Evolutionary conservation across 2,888 invertebrate genomes (phyloP), one percentile per base, ranked within the genome.

Genomic region (Galerucella nymphaeae): DNA sequence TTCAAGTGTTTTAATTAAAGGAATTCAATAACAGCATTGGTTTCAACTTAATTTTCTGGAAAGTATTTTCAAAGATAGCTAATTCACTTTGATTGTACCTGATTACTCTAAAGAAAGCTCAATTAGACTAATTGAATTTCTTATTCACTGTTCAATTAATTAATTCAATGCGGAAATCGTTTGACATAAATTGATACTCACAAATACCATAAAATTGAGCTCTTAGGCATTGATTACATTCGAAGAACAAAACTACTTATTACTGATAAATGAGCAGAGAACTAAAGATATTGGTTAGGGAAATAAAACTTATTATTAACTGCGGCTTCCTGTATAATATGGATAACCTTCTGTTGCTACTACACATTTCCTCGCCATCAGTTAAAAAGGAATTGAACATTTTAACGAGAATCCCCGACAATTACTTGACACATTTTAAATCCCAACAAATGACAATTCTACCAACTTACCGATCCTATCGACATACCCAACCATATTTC

Each of bases 401-500:
- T 38, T 38, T 38, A 8, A 38, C 30, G 30, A 38, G 1, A 38
- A 11, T 18, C 14, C 5, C 59, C 59, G 62, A 61, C 30, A 62
- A 69, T 55, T 55, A 69, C 41, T 20, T 62, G 62, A 69, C 62
- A 67, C 58, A 59, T 67, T 45, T 45, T 18, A 58, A 59, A 57
- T 53, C 55, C 9, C n/a, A 58, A 67, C 16, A 62, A 53, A 58
- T 45, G 20, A n/a, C 38, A 59, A n/a, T 59, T 38, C 59, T 59
- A 45, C 42, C 14, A 72, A 84, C 85, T 85, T 82, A 84, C 85
- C 85, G 78, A 85, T 85, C 79, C 84, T 83, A 80, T 85, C 84
- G 78, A 84, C 80, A 80, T 83, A 84, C 79, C 85, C 84, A 74
- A 82, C 83, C 83, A 84, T 84, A 78, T 76, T 77, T 73, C 69